These are phyloP conservation scores for Dinothrombium tinctorium DNA, from an alignment of 1,140 invertebrate genomes.

Conservation along the genomic window DNA sequence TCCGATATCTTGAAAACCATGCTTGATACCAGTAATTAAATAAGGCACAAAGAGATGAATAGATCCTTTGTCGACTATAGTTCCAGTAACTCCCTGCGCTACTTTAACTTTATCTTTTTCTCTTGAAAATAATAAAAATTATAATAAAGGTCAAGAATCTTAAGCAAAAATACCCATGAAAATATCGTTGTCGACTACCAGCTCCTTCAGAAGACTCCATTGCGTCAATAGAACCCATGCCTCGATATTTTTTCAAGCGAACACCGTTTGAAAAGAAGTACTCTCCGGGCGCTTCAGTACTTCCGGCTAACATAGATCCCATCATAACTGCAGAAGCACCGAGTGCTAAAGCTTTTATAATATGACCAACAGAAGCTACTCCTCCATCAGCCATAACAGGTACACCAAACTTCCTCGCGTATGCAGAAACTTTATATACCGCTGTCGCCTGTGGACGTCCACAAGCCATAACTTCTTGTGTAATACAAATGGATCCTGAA, in stretches of 20 bases:
- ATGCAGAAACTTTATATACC: conserved; percentile 67
- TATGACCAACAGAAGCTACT: conserved; percentile 81
- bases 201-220: conserved; percentile 68
- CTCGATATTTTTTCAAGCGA: conserved; percentile 88
- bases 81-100: conserved; percentile 92
- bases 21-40: conserved; percentile 75
- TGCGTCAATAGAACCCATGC: conserved; percentile 96
- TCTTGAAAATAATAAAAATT: conserved; percentile 24
- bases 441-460: conserved; percentile 60
- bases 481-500: conserved; percentile 95
- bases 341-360: conserved; percentile 72
- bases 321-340: conserved; percentile 92
- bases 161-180: conserved; percentile 20
- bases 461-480: conserved; percentile 98
- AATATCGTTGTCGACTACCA: conserved; percentile 26
- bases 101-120: conserved; percentile 89
- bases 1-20: conserved; percentile 94
- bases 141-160: conserved; percentile 1
- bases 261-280: conserved; percentile 97
- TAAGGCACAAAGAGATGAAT: conserved; percentile 88
- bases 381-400: conserved; percentile 97
- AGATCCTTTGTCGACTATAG: conserved; percentile 91
- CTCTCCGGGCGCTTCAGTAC: conserved; percentile 91
- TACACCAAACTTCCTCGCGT: conserved; percentile 61
- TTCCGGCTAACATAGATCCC: conserved; percentile 91